These are phyloP conservation scores for Drosophila greeni DNA, from an alignment of 2,888 invertebrate species.

Conservation along the genomic window DNA sequence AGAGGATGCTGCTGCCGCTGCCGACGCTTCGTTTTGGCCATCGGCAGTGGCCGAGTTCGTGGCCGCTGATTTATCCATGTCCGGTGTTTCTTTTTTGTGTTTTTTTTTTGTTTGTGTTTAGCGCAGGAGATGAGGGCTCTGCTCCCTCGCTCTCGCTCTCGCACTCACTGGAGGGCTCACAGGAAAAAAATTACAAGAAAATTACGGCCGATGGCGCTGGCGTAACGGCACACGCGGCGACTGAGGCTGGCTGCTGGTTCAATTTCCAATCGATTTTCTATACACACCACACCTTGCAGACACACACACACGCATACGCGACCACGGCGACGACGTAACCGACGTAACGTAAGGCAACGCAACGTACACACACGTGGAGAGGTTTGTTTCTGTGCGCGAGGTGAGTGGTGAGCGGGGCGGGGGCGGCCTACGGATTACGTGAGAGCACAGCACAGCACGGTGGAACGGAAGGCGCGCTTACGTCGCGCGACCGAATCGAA, in stretches of 20 bases:
- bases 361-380: conserved; percentile 25
- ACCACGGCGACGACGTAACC: conserved; percentile 28
- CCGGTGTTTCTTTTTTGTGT: conserved; percentile 15
- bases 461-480: conserved; percentile 6
- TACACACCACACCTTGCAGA: conserved; percentile 66
- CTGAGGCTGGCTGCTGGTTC: conserved; percentile 40
- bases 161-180: conserved; percentile 31
- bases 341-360: conserved; percentile 29
- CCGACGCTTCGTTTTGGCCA: conserved; percentile 53
- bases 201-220: conserved; percentile 9
- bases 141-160: conserved; percentile 16
- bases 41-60: conserved; percentile 53
- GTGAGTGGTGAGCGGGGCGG: conserved; percentile 10
- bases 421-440: conserved; percentile 30
- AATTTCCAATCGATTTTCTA: conserved; percentile 62
- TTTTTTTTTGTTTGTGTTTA: conserved; percentile 3
- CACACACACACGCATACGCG: conserved; percentile 26
- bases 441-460: conserved; percentile 17
- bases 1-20: conserved; percentile 26
- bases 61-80: conserved; percentile 64
- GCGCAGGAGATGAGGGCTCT: conserved; percentile 10
- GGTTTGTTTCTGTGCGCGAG: conserved; percentile 14
- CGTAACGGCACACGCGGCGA: conserved; percentile 45
- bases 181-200: conserved; percentile 35
- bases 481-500: conserved; percentile 8